These are phyloP conservation scores for Monomorium pharaonis DNA, from an alignment of 1,140 invertebrate species.

Conservation along the genomic window DNA sequence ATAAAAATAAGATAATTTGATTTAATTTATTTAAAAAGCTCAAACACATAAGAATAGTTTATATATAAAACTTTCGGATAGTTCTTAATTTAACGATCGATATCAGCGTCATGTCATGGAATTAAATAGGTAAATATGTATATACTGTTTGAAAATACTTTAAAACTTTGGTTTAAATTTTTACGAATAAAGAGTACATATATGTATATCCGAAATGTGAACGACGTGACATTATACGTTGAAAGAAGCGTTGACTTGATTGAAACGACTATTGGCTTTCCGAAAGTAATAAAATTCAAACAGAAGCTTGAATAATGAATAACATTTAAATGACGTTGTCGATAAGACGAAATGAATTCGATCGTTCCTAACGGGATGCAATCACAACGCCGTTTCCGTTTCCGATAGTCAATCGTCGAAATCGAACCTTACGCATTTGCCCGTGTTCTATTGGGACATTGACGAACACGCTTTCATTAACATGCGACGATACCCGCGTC, in stretches of 20 bases:
- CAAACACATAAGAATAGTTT: neutral
- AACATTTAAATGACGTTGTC: constrained; percentile 4
- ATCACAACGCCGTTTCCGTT: constrained; percentile 8
- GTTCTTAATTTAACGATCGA: neutral
- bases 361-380: neutral
- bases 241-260: neutral
- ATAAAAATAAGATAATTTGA: neutral
- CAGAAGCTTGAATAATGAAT: neutral
- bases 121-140: neutral
- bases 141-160: neutral
- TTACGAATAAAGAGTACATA: neutral
- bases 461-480: constrained; percentile 38
- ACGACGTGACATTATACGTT: neutral
- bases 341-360: neutral
- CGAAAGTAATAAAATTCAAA: neutral
- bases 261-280: neutral
- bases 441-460: neutral
- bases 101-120: neutral
- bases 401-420: neutral
- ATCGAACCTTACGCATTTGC: constrained; percentile 29
- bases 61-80: neutral
- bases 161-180: neutral
- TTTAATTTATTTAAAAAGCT: neutral
- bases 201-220: neutral
- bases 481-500: constrained; percentile 37